phyloP scores from a whole-genome alignment of 2,113 vertebrate species.

The Seriola quinqueradiata region DNA sequence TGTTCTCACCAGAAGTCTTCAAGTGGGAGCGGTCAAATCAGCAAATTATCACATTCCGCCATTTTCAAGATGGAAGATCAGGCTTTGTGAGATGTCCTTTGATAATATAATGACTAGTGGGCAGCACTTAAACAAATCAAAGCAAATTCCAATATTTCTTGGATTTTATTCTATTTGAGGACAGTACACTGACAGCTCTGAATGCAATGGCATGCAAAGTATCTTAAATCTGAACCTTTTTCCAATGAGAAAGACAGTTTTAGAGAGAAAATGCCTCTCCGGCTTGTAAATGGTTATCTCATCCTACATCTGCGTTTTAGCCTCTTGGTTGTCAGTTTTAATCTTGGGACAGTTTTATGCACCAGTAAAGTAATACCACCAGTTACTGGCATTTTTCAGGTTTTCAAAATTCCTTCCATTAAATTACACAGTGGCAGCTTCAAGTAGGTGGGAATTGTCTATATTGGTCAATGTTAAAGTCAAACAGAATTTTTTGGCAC shows the following conservation, averaged over 20 bases:
- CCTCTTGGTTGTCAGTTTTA: slow-evolving; percentile 1
- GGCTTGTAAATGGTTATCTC: slow-evolving; percentile 20
- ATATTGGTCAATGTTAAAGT: slow-evolving; percentile 25
- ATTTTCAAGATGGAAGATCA: slow-evolving; percentile 5
- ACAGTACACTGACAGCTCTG: not conserved
- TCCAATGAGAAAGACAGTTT: slow-evolving; percentile 35
- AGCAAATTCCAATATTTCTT: not conserved
- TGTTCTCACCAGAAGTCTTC: not conserved
- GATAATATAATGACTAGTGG: not conserved
- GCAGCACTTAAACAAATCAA: not conserved
- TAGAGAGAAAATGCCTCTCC: slow-evolving; percentile 13
- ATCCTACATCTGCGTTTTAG: slow-evolving; percentile 36
- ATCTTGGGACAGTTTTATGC: slow-evolving; percentile 27
- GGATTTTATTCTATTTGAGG: not conserved
- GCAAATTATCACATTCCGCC: not conserved
- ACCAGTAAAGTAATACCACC: slow-evolving; percentile 40
- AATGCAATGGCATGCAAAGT: not conserved
- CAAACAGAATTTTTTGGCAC: slow-evolving; percentile 44
- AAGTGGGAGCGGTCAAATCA: slow-evolving; percentile 1
- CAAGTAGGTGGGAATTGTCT: slow-evolving; percentile 53
- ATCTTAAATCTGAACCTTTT: slow-evolving; percentile 19
- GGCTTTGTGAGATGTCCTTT: not conserved
- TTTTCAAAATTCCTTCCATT: slow-evolving; percentile 51
- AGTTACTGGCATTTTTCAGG: slow-evolving; percentile 40
- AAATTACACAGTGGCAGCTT: slow-evolving; percentile 54